Evolutionary conservation across 2,113 vertebrate species (phyloP), one percentile per base, ranked within the genome.

Genomic region (Phrynocephalus versicolor): DNA sequence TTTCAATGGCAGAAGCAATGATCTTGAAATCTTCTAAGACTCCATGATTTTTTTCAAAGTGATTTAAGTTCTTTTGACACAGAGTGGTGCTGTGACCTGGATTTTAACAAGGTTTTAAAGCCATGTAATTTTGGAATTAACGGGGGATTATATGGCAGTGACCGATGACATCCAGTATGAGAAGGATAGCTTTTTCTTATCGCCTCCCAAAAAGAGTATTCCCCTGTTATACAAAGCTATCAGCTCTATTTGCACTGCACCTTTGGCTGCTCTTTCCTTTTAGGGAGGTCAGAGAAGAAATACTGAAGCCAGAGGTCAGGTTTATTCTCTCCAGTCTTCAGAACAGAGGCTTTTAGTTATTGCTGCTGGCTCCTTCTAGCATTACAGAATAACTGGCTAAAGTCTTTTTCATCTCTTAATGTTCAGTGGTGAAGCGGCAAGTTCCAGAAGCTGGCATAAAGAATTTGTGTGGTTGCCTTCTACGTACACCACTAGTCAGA

Each of bases 51-150:
- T 79, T 39, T 4, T 18, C 57, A 77, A 80, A 81, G 74, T 87
- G 80, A 12, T 51, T 45, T 37, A 25, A 65, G 21, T 60, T 84
- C 70, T 76, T 84, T 79, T 82, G 81, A 84, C 87, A 83, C 81
- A 86, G 84, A 72, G 83, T 79, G n/a, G 75, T 51, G 45, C 45
- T 51, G 72, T 62, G 37, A 83, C 70, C 58, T 21, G 72, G 78
- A 88, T 89, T 85, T 91, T 45, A 23, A 77, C 88, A 87, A 87
- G 89, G 74, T 90, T 89, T 90, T 88, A 88, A 91, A 91, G 79
- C 58, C 27, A 7, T 90, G 81, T 90, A 87, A 88, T 90, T 88
- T 89, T 88, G 73, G 45, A 77, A 84, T 75, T 65, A 91, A 81
- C 57, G 39, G 16, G 30, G 57, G 67, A 83, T 83, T 41, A 83